Base-by-base conservation (phyloP, 2,797 vertebrate species). In the Varecia variegata region DNA sequence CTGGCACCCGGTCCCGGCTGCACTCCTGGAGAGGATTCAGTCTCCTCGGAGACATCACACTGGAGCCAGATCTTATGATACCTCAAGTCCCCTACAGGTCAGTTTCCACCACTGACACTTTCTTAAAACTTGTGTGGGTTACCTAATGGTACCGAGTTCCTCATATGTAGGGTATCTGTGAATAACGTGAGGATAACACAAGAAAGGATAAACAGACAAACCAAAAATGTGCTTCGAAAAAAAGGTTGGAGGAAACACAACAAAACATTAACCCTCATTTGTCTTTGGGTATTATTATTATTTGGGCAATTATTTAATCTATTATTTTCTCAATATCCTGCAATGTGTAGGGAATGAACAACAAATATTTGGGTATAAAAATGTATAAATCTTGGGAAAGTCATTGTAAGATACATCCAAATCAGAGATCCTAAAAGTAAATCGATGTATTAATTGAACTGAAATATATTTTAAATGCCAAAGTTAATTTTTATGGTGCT, bases 1-100 rank as follows among this genome's bases (percentile, higher is more conserved):
- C 20, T 54, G 67, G 12, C 38, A n/a, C 25, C 30, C 2, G 1
- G 7, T 15, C 14, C 27, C 18, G 0, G 0, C 15, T 0, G 1
- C 2, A 20, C 3, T 30, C 38, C 5, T 13, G 1, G 27, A 38
- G 47, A 18, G 67, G 38, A 30, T 74, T 77, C 35, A 6, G 5
- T 62, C 1, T 52, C 45, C 54, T 79, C 23, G 17, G 62, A 43
- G 20, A 27, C 0, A 8, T 17, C 32, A 32, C 3, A 17, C 65
- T 1, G 43, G 14, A 43, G 8, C 40, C n/a, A 23, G 38, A 18
- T 15, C 38, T 32, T 23, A 67, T 32, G 18, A 21, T 20, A 21
- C 21, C 14, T 8, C 54, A 73, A 38, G 56, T 30, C 67, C 18
- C 32, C 73, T 32, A 23, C 0, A 25, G 68, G n/a, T 74, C 52